Evolutionary conservation across 2,888 invertebrate genomes (phyloP).

Genomic region (Platypus cylindrus): DNA sequence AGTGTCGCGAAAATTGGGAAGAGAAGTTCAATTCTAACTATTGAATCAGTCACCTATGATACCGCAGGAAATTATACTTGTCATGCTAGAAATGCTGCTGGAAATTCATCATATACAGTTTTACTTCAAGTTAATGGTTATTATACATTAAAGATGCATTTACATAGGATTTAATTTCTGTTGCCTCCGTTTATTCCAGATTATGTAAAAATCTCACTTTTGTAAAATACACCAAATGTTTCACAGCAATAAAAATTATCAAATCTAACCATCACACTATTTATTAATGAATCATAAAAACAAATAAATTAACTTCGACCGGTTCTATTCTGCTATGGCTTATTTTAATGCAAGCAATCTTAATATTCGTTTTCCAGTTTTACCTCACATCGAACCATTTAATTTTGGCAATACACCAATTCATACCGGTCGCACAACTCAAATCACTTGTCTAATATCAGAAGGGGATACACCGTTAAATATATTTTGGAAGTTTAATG

Average conservation of each 20-base stretch:
- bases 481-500: slow-evolving; percentile 43
- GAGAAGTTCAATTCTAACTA: slow-evolving; percentile 35
- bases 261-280: no score
- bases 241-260: no score
- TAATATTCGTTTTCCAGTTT: no score
- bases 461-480: slow-evolving; percentile 46
- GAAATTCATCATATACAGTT: slow-evolving; percentile 29
- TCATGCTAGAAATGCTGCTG: slow-evolving; percentile 32
- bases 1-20: slow-evolving; percentile 29
- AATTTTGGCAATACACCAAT: slow-evolving; percentile 64
- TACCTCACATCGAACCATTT: slow-evolving; percentile 71
- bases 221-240: no score
- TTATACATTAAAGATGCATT: slow-evolving; percentile 10
- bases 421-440: slow-evolving; percentile 66
- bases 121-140: slow-evolving; percentile 34
- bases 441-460: slow-evolving; percentile 53
- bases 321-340: no score
- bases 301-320: no score
- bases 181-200: no score
- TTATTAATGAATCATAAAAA: no score
- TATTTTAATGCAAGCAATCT: no score
- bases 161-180: no score
- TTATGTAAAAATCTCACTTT: no score
- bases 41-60: slow-evolving; percentile 30
- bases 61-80: slow-evolving; percentile 36